phyloP scores from a whole-genome alignment of 2,888 invertebrate species.

The Aporophyla lueneburgensis region DNA sequence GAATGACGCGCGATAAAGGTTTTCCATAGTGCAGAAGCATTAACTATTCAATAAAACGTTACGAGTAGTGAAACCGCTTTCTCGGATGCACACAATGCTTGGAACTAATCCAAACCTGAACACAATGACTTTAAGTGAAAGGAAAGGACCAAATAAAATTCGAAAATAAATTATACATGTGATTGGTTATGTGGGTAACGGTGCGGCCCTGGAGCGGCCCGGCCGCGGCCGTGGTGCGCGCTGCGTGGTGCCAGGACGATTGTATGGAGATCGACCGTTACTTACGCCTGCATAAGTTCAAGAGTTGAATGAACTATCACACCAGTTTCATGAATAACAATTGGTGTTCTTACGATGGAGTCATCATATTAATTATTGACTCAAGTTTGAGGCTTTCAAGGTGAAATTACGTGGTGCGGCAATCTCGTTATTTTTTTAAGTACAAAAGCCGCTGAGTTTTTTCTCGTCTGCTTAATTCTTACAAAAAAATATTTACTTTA shows the following conservation, averaged over 20 bases:
- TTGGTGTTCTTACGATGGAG: slow-evolving; percentile 20
- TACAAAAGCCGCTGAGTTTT: background rate
- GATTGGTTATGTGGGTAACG: slow-evolving; percentile 65
- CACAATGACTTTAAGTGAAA: slow-evolving; percentile 66
- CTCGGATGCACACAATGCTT: slow-evolving; percentile 68
- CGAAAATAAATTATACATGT: slow-evolving; percentile 62
- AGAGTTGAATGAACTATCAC: slow-evolving; percentile 76
- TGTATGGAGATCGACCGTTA: slow-evolving; percentile 72
- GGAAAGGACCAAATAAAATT: slow-evolving; percentile 63
- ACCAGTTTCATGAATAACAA: slow-evolving; percentile 57
- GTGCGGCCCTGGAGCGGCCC: slow-evolving; percentile 65
- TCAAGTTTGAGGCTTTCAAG: slow-evolving; percentile 32
- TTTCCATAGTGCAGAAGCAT: slow-evolving; percentile 20
- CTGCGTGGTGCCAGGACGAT: slow-evolving; percentile 67
- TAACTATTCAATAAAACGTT: slow-evolving; percentile 49
- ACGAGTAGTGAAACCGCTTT: slow-evolving; percentile 57
- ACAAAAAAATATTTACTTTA: background rate
- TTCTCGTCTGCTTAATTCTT: background rate
- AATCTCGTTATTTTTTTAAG: slow-evolving; percentile 2
- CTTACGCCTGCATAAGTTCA: slow-evolving; percentile 65
- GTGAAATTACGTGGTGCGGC: slow-evolving; percentile 7
- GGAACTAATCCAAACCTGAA: slow-evolving; percentile 68
- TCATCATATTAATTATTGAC: slow-evolving; percentile 21
- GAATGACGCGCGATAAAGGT: slow-evolving; percentile 12
- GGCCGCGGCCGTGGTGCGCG: slow-evolving; percentile 6